These are phyloP conservation scores for Clarias batrachus DNA, from an alignment of 2,113 vertebrate genomes.

Conservation along the genomic window DNA sequence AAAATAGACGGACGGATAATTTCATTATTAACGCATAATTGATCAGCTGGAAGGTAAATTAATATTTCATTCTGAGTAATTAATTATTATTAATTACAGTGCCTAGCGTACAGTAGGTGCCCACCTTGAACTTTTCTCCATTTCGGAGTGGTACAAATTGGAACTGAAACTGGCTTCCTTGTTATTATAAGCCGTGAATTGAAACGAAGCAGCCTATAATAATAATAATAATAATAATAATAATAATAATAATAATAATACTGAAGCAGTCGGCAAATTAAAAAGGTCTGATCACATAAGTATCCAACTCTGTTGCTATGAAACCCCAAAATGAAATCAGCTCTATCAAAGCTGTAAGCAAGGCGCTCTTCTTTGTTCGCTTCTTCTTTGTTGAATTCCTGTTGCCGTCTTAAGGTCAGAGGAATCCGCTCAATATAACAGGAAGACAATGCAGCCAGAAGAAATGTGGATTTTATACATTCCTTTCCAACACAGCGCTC, in stretches of 20 bases:
- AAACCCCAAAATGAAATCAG: background rate
- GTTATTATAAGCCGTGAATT: background rate
- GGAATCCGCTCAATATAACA: background rate
- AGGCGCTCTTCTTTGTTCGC: background rate
- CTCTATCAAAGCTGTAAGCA: too few relatives aligned
- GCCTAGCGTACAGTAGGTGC: too few relatives aligned
- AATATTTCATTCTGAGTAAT: background rate
- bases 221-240: too few relatives aligned
- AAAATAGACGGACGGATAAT: background rate
- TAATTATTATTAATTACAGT: slow-evolving; percentile 25
- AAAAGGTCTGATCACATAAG: background rate
- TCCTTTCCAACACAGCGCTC: background rate
- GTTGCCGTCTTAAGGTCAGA: background rate
- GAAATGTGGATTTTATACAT: background rate
- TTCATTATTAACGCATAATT: slow-evolving; percentile 2
- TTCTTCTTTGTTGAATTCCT: background rate
- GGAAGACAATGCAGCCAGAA: background rate
- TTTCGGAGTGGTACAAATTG: background rate
- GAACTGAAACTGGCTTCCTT: background rate
- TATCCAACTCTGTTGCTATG: background rate
- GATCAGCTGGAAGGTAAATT: slow-evolving; percentile 23
- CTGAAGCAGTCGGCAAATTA: too few relatives aligned
- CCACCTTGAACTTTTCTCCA: background rate
- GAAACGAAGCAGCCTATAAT: background rate
- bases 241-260: background rate